Conservation (phyloP, 2,888 invertebrate genomes). For the Strigamia transsilvanica region DNA sequence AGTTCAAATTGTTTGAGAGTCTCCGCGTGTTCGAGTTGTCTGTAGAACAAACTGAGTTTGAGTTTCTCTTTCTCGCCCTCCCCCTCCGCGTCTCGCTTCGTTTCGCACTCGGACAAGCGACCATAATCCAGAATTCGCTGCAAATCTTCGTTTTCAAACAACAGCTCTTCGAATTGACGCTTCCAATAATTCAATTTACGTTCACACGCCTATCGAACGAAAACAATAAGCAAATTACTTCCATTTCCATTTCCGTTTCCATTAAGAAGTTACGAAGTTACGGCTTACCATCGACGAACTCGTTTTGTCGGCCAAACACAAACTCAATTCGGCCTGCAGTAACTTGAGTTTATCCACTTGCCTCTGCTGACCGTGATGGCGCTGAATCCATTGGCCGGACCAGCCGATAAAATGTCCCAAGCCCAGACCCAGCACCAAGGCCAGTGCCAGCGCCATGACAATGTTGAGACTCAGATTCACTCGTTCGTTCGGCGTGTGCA, state of each 20-base stretch:
- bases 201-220: slow-evolving; percentile 55
- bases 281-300: slow-evolving; percentile 4
- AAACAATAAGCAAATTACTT: no score
- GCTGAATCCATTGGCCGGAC: slow-evolving; percentile 56
- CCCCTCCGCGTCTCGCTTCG: slow-evolving; percentile 50
- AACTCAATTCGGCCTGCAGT: slow-evolving; percentile 57
- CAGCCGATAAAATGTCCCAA: slow-evolving; percentile 58
- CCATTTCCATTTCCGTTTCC: background rate
- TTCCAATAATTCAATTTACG: slow-evolving; percentile 57
- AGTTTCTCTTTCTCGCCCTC: slow-evolving; percentile 56
- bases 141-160: slow-evolving; percentile 56
- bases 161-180: slow-evolving; percentile 55
- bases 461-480: slow-evolving; percentile 57
- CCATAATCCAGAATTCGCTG: slow-evolving; percentile 55
- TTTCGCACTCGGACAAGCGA: slow-evolving; percentile 51
- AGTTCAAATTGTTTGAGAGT: slow-evolving; percentile 54
- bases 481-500: slow-evolving; percentile 57
- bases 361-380: slow-evolving; percentile 54
- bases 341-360: slow-evolving; percentile 57
- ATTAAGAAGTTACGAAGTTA: background rate
- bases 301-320: slow-evolving; percentile 55
- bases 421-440: slow-evolving; percentile 57
- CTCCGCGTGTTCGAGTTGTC: slow-evolving; percentile 57
- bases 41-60: slow-evolving; percentile 56
- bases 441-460: slow-evolving; percentile 55